Conservation (phyloP, 2,888 invertebrate genomes). For the Lysandra coridon region DNA sequence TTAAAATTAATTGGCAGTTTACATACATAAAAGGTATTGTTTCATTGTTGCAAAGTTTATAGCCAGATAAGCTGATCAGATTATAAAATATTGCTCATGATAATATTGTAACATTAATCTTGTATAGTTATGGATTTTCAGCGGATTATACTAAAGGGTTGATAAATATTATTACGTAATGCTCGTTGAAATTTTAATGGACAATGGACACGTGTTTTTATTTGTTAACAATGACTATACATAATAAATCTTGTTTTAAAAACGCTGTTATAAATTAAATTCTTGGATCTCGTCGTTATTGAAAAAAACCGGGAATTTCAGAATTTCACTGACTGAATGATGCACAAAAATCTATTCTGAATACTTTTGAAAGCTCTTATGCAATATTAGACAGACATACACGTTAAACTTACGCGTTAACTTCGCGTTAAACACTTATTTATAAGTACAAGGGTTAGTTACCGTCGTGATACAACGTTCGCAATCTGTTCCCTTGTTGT, state of each 20-base stretch:
- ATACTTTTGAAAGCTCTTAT: too few species aligned
- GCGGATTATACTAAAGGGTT: background rate
- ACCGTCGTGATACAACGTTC: background rate
- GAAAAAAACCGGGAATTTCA: too few species aligned
- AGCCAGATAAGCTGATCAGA: conserved; percentile 13
- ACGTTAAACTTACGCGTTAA: too few species aligned
- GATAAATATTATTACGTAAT: background rate
- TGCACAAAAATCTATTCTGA: too few species aligned
- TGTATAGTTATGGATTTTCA: background rate
- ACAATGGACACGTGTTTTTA: background rate
- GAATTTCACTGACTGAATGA: too few species aligned
- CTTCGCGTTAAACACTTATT: too few species aligned
- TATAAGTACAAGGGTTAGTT: background rate
- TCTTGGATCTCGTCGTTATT: too few species aligned
- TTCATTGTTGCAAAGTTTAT: conserved; percentile 19
- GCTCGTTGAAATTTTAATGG: background rate
- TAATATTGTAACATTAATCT: conserved; percentile 12
- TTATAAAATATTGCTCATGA: conserved; percentile 10
- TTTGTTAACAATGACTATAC: background rate
- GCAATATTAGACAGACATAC: too few species aligned
- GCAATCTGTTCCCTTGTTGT: background rate
- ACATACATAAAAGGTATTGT: conserved; percentile 5
- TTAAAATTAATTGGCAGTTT: background rate
- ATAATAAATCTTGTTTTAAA: too few species aligned
- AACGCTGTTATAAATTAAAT: too few species aligned